phyloP scores from a whole-genome alignment of 1,140 invertebrate genomes.

The Trichonephila clavata region DNA sequence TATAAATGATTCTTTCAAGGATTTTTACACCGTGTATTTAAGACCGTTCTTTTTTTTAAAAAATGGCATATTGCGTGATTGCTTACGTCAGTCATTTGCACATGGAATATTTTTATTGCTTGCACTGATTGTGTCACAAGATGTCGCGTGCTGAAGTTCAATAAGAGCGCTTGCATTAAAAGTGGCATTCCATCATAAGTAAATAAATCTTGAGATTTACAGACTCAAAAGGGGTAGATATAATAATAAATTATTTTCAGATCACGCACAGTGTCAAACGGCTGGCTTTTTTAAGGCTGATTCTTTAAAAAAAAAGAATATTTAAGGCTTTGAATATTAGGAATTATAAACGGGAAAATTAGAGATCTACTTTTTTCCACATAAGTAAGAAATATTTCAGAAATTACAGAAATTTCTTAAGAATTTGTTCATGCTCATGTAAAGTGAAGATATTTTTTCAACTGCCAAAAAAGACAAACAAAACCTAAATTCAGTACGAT shows the following conservation, averaged over 20 bases:
- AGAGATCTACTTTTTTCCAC: no score
- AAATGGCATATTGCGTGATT: neutral
- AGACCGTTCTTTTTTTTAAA: neutral
- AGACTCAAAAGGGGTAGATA: neutral
- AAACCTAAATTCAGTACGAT: no score
- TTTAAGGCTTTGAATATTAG: no score
- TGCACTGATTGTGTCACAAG: slow-evolving; percentile 22
- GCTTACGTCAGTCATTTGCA: neutral
- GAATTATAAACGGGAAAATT: no score
- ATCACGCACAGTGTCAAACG: slow-evolving; percentile 27
- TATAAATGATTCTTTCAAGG: neutral
- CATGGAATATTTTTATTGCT: slow-evolving; percentile 17
- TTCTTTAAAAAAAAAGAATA: neutral
- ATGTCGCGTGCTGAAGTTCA: slow-evolving; percentile 13
- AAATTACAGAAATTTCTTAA: no score
- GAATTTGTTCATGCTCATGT: no score
- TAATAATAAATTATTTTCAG: neutral
- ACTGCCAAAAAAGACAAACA: no score
- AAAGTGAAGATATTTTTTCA: no score
- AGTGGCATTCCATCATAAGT: slow-evolving; percentile 15
- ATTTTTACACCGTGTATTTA: neutral
- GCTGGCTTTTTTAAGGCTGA: no score
- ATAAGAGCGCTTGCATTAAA: neutral
- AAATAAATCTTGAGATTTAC: slow-evolving; percentile 16
- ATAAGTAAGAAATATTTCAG: no score